Evolutionary conservation across 2,797 vertebrate genomes (phyloP).

Genomic region (Syngnathus acus): DNA sequence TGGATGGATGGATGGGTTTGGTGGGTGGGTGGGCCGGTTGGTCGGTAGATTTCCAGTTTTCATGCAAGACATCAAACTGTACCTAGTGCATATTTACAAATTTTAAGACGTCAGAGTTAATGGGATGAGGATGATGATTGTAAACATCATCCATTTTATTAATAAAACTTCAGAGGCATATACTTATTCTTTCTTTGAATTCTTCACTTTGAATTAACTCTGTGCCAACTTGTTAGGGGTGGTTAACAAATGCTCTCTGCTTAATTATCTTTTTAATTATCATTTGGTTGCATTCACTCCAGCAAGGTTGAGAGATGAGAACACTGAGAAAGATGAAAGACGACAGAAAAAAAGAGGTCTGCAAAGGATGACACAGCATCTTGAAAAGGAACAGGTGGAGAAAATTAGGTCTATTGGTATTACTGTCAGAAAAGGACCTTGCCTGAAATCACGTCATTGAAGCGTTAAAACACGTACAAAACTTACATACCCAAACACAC

Average conservation of each 20-base stretch:
- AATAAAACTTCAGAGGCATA: not conserved
- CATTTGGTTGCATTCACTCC: constrained; percentile 7
- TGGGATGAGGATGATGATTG: not conserved
- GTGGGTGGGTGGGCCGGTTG: no score
- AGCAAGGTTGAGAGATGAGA: constrained; percentile 1
- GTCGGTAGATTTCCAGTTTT: no score
- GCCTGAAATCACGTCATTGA: constrained; percentile 45
- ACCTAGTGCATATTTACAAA: not conserved
- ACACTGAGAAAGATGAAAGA: not conserved
- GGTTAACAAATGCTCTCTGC: constrained; percentile 18
- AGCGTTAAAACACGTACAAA: constrained; percentile 22
- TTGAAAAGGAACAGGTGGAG: constrained; percentile 29
- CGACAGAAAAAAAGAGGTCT: constrained; percentile 1
- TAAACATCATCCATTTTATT: not conserved
- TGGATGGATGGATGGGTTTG: no score
- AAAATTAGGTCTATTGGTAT: constrained; percentile 31
- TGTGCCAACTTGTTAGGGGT: constrained; percentile 17
- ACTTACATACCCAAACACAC: constrained; percentile 28
- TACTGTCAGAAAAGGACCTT: constrained; percentile 24
- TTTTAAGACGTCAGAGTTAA: not conserved
- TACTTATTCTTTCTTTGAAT: not conserved
- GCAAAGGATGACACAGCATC: constrained; percentile 19
- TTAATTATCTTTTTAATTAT: constrained; percentile 15
- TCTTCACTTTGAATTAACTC: not conserved
- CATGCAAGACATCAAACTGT: no score